Percentiles rank a stretch among this genome's conserved stretches.
These are phyloP conservation scores for Nerophis lumbriciformis DNA, from an alignment of 2,113 vertebrate genomes.

Conservation along the genomic window DNA sequence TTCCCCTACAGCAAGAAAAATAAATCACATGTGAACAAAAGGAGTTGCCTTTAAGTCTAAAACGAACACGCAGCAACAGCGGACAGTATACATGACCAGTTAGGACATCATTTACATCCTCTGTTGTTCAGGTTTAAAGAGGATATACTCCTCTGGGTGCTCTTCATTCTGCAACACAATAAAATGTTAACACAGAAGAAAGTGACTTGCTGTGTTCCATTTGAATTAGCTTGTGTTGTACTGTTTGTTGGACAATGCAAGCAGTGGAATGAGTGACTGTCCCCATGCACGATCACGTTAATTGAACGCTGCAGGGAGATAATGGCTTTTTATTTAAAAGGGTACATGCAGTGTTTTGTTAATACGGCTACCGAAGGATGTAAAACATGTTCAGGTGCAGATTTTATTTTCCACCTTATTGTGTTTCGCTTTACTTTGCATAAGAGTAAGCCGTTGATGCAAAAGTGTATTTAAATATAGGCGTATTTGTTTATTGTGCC, in stretches of 20 bases:
- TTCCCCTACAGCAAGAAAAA: not conserved
- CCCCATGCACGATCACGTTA: not conserved
- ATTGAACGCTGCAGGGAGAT: not conserved
- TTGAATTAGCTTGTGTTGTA: not conserved
- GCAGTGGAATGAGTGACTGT: not conserved
- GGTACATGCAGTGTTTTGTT: conserved; percentile 1
- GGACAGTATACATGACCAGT: not conserved
- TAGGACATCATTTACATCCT: not conserved
- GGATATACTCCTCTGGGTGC: conserved; percentile 1
- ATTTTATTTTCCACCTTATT: not conserved
- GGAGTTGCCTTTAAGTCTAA: not conserved
- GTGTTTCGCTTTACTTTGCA: not conserved
- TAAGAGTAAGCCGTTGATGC: not conserved
- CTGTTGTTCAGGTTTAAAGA: not conserved
- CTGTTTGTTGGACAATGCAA: not conserved
- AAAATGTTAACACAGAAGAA: conserved; percentile 2
- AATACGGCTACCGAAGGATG: not conserved
- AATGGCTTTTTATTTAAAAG: conserved; percentile 1
- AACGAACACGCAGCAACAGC: not conserved
- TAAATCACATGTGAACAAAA: not conserved
- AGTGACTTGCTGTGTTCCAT: not conserved
- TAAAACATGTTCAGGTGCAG: not conserved
- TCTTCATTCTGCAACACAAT: not conserved
- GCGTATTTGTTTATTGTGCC: not conserved
- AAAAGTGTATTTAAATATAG: not conserved